These are phyloP conservation scores for Lordiphosa andalusiaca DNA, from an alignment of 2,888 invertebrate genomes.

Conservation along the genomic window DNA sequence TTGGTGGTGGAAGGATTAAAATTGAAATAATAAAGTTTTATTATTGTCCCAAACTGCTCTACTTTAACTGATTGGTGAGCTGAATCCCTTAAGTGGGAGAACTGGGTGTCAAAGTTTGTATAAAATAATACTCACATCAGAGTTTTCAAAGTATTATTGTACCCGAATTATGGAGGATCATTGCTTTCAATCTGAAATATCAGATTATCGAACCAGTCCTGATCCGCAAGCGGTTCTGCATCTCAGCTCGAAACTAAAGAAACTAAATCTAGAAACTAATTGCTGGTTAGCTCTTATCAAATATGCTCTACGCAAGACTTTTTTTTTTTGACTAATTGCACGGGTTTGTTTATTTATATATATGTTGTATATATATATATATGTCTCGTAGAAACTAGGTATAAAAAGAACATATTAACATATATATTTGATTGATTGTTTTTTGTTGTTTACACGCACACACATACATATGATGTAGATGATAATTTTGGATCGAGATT, in stretches of 20 bases:
- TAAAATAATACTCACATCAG: constrained; percentile 15
- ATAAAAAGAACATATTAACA: constrained; percentile 57
- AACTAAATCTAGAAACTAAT: constrained; percentile 45
- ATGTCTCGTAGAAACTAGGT: constrained; percentile 45
- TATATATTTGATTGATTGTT: constrained; percentile 65
- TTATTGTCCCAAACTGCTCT: too few species aligned
- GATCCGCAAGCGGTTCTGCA: too few species aligned
- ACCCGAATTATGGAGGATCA: too few species aligned
- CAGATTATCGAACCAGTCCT: too few species aligned
- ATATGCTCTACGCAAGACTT: constrained; percentile 63
- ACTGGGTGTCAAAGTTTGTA: background rate
- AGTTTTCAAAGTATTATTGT: too few species aligned
- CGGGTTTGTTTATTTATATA: constrained; percentile 49
- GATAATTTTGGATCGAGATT: constrained; percentile 44
- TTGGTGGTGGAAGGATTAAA: too few species aligned
- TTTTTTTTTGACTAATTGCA: constrained; percentile 63
- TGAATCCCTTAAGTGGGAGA: background rate
- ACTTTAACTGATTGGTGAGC: background rate
- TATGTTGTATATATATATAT: constrained; percentile 28
- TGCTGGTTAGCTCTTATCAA: constrained; percentile 35
- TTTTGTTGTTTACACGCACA: constrained; percentile 29
- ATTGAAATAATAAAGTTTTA: too few species aligned
- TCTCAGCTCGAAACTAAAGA: too few species aligned
- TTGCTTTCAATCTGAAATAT: too few species aligned
- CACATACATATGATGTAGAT: constrained; percentile 29